Evolutionary conservation across 2,113 vertebrate genomes (phyloP).

Genomic region (Calyptomena viridis): DNA sequence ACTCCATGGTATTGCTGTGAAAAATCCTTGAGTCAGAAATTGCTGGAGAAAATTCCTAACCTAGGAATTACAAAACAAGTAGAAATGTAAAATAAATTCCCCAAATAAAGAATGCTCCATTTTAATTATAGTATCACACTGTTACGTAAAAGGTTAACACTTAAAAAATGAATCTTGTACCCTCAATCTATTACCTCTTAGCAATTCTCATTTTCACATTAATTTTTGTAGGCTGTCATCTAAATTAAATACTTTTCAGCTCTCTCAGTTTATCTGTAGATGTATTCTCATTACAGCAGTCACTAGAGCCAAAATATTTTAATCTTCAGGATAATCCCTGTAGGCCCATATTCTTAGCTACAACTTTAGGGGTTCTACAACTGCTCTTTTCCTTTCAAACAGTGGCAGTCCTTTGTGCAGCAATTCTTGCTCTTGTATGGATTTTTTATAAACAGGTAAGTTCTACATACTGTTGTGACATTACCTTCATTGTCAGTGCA

Average conservation of each 20-base stretch:
- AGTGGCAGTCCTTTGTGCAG: not conserved
- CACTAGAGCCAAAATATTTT: slow-evolving; percentile 40
- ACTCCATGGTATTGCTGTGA: not conserved
- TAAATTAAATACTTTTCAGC: slow-evolving; percentile 56
- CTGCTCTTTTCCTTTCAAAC: not conserved
- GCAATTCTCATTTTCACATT: slow-evolving; percentile 40
- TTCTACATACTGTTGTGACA: not conserved
- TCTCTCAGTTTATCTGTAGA: slow-evolving; percentile 9
- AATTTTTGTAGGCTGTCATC: slow-evolving; percentile 36
- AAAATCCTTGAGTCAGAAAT: not conserved
- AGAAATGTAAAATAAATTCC: slow-evolving; percentile 29
- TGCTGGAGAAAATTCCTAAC: not conserved
- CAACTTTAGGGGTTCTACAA: not conserved
- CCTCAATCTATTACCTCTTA: slow-evolving; percentile 16
- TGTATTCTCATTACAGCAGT: slow-evolving; percentile 12
- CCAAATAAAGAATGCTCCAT: slow-evolving; percentile 19
- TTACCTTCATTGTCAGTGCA: not conserved
- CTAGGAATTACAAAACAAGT: slow-evolving; percentile 4
- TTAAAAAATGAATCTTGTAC: slow-evolving; percentile 33
- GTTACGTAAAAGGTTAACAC: slow-evolving; percentile 31
- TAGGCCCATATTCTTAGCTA: slow-evolving; percentile 1
- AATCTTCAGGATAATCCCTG: slow-evolving; percentile 6
- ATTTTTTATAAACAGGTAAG: not conserved
- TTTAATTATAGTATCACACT: slow-evolving; percentile 20
- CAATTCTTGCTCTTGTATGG: not conserved